A percentile compares a stretch with the other conserved stretches of the same genome.
Conservation (phyloP, 1,140 invertebrate species). For the Spodoptera litura region DNA sequence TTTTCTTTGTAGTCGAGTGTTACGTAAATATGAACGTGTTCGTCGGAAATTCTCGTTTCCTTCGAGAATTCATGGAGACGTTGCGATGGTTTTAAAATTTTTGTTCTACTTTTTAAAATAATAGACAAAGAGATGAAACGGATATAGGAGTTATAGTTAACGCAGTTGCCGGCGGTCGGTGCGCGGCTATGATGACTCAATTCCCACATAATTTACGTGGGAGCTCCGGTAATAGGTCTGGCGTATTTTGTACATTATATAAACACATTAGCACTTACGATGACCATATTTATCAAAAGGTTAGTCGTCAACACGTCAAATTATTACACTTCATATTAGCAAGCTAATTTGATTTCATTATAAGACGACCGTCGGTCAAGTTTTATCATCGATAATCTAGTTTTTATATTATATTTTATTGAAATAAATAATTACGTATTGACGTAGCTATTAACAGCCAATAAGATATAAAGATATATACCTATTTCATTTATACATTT, state of each 20-base stretch:
- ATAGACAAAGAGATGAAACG: constrained; percentile 43
- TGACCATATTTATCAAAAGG: background rate
- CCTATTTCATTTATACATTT: constrained; percentile 41
- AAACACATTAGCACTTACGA: constrained; percentile 33
- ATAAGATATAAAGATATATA: constrained; percentile 40
- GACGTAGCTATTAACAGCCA: constrained; percentile 39
- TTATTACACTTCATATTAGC: constrained; percentile 38
- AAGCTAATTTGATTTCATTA: constrained; percentile 42
- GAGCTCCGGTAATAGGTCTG: constrained; percentile 7
- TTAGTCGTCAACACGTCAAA: constrained; percentile 13
- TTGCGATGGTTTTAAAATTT: constrained; percentile 55
- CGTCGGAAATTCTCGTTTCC: constrained; percentile 81
- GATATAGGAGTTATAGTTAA: constrained; percentile 21
- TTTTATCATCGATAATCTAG: constrained; percentile 38
- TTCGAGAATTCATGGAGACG: constrained; percentile 75
- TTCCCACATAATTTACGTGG: constrained; percentile 19
- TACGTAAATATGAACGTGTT: constrained; percentile 82
- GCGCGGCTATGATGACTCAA: background rate
- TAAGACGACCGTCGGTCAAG: constrained; percentile 16
- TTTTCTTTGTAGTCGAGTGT: constrained; percentile 84
- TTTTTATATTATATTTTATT: constrained; percentile 36
- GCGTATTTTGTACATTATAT: constrained; percentile 19
- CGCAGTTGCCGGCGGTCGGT: background rate
- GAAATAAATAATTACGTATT: constrained; percentile 34
- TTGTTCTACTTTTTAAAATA: constrained; percentile 62